phyloP scores from a whole-genome alignment of 1,140 invertebrate species.

The Apocrypta bakeri region DNA sequence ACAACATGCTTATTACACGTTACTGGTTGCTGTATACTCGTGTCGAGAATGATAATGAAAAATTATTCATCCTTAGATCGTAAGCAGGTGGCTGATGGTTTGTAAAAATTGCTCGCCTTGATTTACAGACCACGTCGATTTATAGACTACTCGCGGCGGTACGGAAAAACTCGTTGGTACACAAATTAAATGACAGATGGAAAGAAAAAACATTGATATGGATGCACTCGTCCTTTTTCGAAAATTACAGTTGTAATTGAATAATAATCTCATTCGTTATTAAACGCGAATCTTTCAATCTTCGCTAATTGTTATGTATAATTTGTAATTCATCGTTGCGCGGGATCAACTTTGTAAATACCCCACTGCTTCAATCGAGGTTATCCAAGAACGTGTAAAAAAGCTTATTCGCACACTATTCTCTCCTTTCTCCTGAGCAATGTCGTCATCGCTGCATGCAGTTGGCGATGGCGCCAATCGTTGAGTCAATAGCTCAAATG shows the following conservation, averaged over 20 bases:
- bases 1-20: background rate
- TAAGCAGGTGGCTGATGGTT: no score
- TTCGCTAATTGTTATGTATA: background rate
- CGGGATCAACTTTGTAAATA: background rate
- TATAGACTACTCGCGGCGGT: no score
- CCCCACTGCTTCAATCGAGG: background rate
- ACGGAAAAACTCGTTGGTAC: no score
- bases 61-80: no score
- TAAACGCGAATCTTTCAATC: background rate
- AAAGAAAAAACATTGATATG: background rate
- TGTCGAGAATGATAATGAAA: no score
- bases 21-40: background rate
- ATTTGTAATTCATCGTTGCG: background rate
- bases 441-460: background rate
- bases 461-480: background rate
- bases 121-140: no score
- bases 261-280: background rate
- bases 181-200: no score
- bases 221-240: background rate
- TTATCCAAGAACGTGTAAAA: conserved; percentile 2
- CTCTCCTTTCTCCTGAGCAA: background rate
- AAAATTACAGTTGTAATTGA: background rate
- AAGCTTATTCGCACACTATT: background rate
- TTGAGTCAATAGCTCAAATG: background rate
- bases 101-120: no score